Conservation (phyloP, 2,888 invertebrate species). For the Sphaerophoria rueppellii region DNA sequence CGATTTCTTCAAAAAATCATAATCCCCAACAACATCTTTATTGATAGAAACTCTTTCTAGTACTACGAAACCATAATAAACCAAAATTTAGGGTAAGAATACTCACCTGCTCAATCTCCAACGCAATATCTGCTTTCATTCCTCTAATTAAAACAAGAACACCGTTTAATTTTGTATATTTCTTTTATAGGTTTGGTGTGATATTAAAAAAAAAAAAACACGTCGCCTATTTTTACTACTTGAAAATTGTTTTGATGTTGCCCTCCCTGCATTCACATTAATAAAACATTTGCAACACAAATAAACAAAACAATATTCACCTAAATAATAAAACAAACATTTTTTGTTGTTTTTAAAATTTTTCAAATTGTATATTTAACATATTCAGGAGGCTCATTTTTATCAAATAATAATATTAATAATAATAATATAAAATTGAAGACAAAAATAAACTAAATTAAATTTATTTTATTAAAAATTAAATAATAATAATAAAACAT, state of each 20-base stretch:
- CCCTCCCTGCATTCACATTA: conserved; percentile 48
- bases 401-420: conserved; percentile 67
- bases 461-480: conserved; percentile 69
- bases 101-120: background rate
- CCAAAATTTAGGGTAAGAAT: too few species aligned
- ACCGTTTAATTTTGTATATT: conserved; percentile 13
- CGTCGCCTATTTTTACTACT: conserved; percentile 31
- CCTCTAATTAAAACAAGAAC: conserved; percentile 10
- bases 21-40: too few species aligned
- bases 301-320: conserved; percentile 53
- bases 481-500: conserved; percentile 73
- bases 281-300: conserved; percentile 41
- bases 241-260: conserved; percentile 55
- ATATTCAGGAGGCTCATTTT: conserved; percentile 64
- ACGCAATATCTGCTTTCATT: background rate
- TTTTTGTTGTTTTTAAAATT: conserved; percentile 37
- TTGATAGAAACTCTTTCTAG: too few species aligned
- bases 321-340: conserved; percentile 64
- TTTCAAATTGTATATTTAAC: conserved; percentile 63
- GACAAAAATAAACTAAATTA: conserved; percentile 65
- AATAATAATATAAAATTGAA: conserved; percentile 53
- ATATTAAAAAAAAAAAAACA: conserved; percentile 48
- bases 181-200: conserved; percentile 42
- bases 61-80: too few species aligned
- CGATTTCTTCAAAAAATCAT: too few species aligned